A percentile compares a stretch with the other conserved stretches of the same genome.
phyloP scores from a whole-genome alignment of 1,140 invertebrate species.

The Mya arenaria region DNA sequence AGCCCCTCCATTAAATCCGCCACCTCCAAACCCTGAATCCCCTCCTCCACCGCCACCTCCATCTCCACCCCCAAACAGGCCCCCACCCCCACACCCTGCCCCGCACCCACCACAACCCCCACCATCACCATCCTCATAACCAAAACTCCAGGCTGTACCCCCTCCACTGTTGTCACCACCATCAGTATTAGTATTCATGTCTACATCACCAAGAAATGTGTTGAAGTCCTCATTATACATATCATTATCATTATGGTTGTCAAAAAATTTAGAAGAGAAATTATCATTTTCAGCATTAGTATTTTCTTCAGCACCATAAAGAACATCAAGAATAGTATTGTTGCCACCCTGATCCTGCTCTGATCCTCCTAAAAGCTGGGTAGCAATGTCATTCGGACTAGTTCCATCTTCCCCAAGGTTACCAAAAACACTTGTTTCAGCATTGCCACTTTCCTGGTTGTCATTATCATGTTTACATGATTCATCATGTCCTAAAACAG shows the following conservation, averaged over 20 bases:
- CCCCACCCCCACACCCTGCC: conserved; percentile 1
- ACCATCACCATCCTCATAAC: conserved; percentile 13
- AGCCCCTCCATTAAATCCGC: conserved; percentile 2
- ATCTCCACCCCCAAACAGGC: conserved; percentile 21
- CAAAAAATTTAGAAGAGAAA: neutral
- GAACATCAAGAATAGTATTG: neutral
- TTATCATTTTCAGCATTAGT: neutral
- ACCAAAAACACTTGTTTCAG: conserved; percentile 3
- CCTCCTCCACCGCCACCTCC: conserved; percentile 43
- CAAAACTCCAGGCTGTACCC: neutral
- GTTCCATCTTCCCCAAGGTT: conserved; percentile 4
- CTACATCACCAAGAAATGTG: conserved; percentile 26
- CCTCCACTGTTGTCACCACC: conserved; percentile 50
- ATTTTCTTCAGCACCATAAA: conserved; percentile 17
- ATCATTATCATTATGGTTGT: neutral
- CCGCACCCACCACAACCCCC: conserved; percentile 31
- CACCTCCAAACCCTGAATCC: conserved; percentile 25
- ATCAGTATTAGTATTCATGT: conserved; percentile 40
- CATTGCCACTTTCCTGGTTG: conserved; percentile 3
- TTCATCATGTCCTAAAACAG: neutral
- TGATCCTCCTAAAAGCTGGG: conserved; percentile 12
- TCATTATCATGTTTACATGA: conserved; percentile 12
- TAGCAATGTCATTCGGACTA: conserved; percentile 16
- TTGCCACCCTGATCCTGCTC: neutral
- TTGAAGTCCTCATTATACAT: conserved; percentile 34